Evolutionary conservation across 2,888 invertebrate species (phyloP).

Genomic region (Flexamia atlantica): DNA sequence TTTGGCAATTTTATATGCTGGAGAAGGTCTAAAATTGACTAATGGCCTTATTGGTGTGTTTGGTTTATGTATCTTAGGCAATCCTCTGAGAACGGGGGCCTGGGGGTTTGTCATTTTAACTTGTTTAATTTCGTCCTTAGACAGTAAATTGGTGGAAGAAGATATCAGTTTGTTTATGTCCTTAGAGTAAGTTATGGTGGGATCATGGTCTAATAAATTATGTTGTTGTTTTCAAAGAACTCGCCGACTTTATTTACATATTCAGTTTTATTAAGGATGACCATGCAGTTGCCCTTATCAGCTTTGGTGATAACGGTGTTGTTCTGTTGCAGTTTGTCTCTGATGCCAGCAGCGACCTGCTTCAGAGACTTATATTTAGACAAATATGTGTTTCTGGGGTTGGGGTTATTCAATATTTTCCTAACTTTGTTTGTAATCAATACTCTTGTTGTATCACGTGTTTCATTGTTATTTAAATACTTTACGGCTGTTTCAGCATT

Average conservation of each 20-base stretch:
- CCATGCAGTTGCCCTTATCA: slow-evolving; percentile 21
- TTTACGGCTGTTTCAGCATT: slow-evolving; percentile 15
- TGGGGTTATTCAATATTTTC: neutral
- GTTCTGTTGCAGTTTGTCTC: neutral
- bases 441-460: slow-evolving; percentile 1
- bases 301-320: slow-evolving; percentile 8
- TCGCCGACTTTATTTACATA: slow-evolving; percentile 22
- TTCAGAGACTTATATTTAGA: neutral
- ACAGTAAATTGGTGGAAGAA: neutral
- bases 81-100: neutral
- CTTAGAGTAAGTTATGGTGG: neutral
- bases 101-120: slow-evolving; percentile 7
- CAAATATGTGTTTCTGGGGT: neutral
- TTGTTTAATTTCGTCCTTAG: neutral
- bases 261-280: neutral
- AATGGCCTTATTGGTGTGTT: neutral
- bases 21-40: neutral
- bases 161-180: slow-evolving; percentile 18
- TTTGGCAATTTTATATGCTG: neutral
- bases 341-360: neutral
- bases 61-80: neutral
- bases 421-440: neutral
- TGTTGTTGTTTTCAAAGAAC: neutral
- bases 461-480: neutral
- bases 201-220: neutral